These are phyloP conservation scores for Drosophila robusta DNA, from an alignment of 2,888 invertebrate genomes.

Conservation along the genomic window DNA sequence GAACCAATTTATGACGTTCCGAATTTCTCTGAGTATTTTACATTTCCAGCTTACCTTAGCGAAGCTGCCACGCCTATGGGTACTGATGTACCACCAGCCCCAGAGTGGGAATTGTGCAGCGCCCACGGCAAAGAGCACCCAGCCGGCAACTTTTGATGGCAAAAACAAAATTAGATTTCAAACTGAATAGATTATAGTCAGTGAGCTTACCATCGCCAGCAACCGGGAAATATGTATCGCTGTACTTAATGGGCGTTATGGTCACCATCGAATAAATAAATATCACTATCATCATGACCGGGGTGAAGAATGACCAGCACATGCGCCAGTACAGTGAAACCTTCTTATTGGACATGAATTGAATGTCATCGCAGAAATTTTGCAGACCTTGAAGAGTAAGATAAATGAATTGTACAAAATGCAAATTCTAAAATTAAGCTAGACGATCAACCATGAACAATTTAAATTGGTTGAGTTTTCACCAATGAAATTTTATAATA, in stretches of 20 bases:
- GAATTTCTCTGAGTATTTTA: too few species aligned
- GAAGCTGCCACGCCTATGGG: conserved; percentile 54
- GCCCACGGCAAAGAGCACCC: conserved; percentile 86
- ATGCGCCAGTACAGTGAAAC: conserved; percentile 90
- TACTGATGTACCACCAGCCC: conserved; percentile 80
- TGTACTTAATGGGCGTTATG: conserved; percentile 87
- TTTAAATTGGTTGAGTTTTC: too few species aligned
- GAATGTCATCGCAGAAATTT: conserved; percentile 89
- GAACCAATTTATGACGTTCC: background rate
- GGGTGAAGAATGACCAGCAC: conserved; percentile 91
- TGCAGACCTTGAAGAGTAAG: conserved; percentile 85
- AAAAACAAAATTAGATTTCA: background rate
- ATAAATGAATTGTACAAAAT: background rate
- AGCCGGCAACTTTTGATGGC: conserved; percentile 85
- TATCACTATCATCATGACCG: conserved; percentile 88
- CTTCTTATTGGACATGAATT: conserved; percentile 90
- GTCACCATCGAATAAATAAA: conserved; percentile 89
- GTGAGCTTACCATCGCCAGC: conserved; percentile 86
- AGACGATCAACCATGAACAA: too few species aligned
- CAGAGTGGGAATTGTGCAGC: conserved; percentile 86
- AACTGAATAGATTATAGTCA: background rate
- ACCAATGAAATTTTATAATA: too few species aligned
- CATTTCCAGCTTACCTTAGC: conserved; percentile 48
- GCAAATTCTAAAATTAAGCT: too few species aligned
- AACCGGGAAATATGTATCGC: conserved; percentile 87